A percentile compares a stretch with the other conserved stretches of the same genome.
Conservation (phyloP, 2,888 invertebrate genomes). For the Drosophila falleni region DNA sequence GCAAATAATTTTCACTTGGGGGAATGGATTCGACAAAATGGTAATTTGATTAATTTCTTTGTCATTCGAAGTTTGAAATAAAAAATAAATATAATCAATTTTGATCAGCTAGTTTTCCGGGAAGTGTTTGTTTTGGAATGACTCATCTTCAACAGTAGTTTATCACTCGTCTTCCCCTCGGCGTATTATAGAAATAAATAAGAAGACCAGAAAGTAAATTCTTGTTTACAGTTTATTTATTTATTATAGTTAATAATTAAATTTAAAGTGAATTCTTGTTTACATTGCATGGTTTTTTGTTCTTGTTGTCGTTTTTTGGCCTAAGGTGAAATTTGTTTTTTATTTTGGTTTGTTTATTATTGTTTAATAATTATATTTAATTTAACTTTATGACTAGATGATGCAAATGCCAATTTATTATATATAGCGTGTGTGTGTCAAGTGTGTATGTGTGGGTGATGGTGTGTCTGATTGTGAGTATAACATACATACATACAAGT, state of each 20-base stretch:
- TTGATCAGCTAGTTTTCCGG: too few relatives aligned
- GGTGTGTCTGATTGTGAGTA: conserved; percentile 17
- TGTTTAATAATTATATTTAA: conserved; percentile 24
- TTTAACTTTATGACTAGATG: conserved; percentile 47
- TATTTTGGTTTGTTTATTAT: conserved; percentile 20
- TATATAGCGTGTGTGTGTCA: conserved; percentile 15
- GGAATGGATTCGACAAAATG: too few relatives aligned
- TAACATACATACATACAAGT: conserved; percentile 51
- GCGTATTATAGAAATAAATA: not conserved
- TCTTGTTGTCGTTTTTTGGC: conserved; percentile 35
- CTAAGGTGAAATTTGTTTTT: conserved; percentile 47
- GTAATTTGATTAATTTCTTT: too few relatives aligned
- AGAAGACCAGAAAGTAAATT: not conserved
- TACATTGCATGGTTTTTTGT: conserved; percentile 60
- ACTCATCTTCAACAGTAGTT: too few relatives aligned
- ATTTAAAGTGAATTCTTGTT: conserved; percentile 70
- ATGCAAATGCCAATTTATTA: conserved; percentile 38
- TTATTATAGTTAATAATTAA: conserved; percentile 66
- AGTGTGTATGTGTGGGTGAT: conserved; percentile 8
- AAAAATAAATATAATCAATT: too few relatives aligned
- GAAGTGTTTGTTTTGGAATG: too few relatives aligned
- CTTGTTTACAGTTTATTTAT: conserved; percentile 55
- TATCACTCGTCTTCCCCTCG: too few relatives aligned
- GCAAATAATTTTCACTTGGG: not conserved
- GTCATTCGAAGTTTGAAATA: too few relatives aligned